Evolutionary conservation across 2,797 vertebrate species (phyloP).

Genomic region (Tympanoctomys barrerae): DNA sequence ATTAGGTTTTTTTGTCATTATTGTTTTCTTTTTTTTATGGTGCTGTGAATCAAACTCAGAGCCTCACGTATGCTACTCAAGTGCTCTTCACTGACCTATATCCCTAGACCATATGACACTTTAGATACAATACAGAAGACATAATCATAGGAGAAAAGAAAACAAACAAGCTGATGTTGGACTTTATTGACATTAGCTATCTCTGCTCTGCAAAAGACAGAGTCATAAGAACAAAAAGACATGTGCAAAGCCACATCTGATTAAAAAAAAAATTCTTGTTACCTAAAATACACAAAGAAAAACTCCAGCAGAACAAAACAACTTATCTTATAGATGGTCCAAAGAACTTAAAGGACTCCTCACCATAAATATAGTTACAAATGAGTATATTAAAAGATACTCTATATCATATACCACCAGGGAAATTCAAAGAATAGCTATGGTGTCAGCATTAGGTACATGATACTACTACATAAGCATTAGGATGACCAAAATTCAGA

Average conservation of each 20-base stretch:
- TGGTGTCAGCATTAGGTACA: background rate
- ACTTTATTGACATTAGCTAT: background rate
- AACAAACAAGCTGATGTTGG: background rate
- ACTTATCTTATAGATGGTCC: background rate
- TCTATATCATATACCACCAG: accelerated
- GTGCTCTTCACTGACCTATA: background rate
- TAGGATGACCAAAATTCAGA: background rate
- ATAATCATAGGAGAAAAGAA: background rate
- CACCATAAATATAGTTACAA: background rate
- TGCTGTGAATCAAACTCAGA: background rate
- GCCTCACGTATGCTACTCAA: no score
- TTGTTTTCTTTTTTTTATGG: background rate
- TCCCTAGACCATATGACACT: background rate
- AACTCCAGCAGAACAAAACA: background rate
- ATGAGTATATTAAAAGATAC: background rate
- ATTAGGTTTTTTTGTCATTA: background rate
- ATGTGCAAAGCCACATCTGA: background rate
- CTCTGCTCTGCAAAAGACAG: background rate
- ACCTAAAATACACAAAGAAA: background rate
- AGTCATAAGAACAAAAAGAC: background rate
- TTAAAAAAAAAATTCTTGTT: background rate
- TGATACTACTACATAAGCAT: background rate
- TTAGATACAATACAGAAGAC: background rate
- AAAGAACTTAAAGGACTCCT: background rate
- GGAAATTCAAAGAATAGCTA: background rate